Conservation (phyloP, 2,113 vertebrate species). For the Ceratotherium simum region DNA sequence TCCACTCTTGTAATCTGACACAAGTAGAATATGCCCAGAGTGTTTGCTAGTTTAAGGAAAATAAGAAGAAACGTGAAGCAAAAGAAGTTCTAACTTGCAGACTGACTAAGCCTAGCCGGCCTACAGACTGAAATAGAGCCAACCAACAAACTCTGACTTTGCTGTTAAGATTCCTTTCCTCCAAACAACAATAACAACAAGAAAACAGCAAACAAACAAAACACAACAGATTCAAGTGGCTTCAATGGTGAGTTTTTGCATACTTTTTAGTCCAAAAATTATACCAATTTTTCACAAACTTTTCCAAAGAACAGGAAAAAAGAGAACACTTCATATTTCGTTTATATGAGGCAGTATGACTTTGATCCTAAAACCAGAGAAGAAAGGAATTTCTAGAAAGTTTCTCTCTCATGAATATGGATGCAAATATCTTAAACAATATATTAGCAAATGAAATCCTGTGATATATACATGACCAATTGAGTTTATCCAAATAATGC, state of each 20-base stretch:
- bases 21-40: not conserved
- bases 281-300: not conserved
- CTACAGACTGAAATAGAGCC: not conserved
- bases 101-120: not conserved
- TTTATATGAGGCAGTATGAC: not conserved
- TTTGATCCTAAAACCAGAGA: not conserved
- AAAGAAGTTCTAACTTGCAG: not conserved
- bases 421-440: not conserved
- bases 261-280: not conserved
- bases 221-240: not conserved
- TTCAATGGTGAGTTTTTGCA: not conserved
- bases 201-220: not conserved
- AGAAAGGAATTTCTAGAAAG: not conserved
- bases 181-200: not conserved
- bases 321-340: not conserved
- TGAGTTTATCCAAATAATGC: not conserved
- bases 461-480: not conserved
- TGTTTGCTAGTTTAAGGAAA: not conserved
- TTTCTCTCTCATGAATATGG: not conserved
- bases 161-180: not conserved
- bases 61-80: not conserved
- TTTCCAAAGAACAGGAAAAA: not conserved
- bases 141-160: not conserved
- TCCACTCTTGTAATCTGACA: not conserved
- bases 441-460: not conserved